Evolutionary conservation across 2,797 vertebrate genomes (phyloP), one percentile per base, ranked within the genome.

Genomic region (Telmatherina bonti): DNA sequence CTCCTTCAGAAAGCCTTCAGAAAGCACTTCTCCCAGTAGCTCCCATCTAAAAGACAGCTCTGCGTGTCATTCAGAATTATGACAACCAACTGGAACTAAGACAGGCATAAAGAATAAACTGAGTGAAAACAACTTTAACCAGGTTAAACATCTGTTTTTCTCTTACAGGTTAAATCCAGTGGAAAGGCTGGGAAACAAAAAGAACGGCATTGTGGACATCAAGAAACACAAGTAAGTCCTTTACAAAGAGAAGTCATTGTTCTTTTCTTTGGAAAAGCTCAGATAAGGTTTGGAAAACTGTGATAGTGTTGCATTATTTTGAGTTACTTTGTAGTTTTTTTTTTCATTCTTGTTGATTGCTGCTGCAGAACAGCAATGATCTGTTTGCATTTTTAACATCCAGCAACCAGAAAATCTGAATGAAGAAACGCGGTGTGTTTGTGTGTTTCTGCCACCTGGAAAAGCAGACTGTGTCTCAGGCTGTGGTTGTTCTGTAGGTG

Each of bases 131-230:
- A 33, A 33, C 31, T 8, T 33, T 5, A 33, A n/a, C 20, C 20
- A 47, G 1, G 6, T 8, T 8, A 52, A 53, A 16, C 24, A 16
- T 15, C 15, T 27, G 2, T 20, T 75, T 16, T 15, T 61, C 30
- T 33, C 31, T 33, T 33, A 33, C 76, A 95, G 95, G 69, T 78
- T 95, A 9, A 95, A 91, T 74, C 94, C 94, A 60, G 92, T 93
- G 54, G 94, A 95, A 78, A 83, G 95, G 45, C 88, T 95, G 57
- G 95, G 95, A 27, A 95, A 95, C 86, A 94, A 94, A 82, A 95
- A 95, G 84, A 93, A 93, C n/a, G 94, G 94, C 58, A 93, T 95
- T 72, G 86, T 82, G 47, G 95, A 95, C 59, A 95, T 95, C 61
- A 94, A 95, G 83, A 95, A 95, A 82, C 93, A 95, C 88, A 95